These are phyloP conservation scores for Eupristina koningsbergeri DNA, from an alignment of 1,140 invertebrate genomes.

Conservation along the genomic window DNA sequence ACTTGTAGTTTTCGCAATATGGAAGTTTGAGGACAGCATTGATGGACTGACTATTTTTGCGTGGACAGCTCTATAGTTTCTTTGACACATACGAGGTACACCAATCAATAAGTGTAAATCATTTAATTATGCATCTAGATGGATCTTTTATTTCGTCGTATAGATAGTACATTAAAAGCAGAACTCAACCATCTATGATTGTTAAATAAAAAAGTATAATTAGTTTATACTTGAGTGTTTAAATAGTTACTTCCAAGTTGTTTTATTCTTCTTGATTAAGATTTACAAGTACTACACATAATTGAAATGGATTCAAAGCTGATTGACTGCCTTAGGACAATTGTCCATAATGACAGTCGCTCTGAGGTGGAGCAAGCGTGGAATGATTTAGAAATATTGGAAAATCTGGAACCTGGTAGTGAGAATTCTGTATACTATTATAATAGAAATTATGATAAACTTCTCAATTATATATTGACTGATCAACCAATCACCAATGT, in stretches of 20 bases:
- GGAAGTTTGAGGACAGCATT: constrained; percentile 1
- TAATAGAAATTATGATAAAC: constrained; percentile 17
- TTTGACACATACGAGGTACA: not conserved
- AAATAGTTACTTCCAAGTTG: not conserved
- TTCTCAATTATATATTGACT: constrained; percentile 28
- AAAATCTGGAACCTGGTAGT: constrained; percentile 44
- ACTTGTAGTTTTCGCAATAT: constrained; percentile 11
- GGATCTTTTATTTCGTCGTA: not conserved
- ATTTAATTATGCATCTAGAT: constrained; percentile 9
- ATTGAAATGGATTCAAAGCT: not conserved
- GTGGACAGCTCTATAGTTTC: not conserved
- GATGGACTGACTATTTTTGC: not conserved
- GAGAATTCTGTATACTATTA: constrained; percentile 50
- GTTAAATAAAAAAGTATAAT: not conserved
- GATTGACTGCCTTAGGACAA: not conserved
- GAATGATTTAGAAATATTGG: constrained; percentile 56
- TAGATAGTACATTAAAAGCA: not conserved
- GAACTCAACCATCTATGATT: not conserved
- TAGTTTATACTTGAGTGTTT: not conserved
- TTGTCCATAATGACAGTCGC: not conserved
- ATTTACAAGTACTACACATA: not conserved
- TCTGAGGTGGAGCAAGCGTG: constrained; percentile 55
- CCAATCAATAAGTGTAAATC: not conserved
- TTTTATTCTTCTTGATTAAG: not conserved
- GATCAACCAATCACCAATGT: constrained; percentile 54